Conservation (phyloP, 1,140 invertebrate species). For the Caenorhabditis elegans region WBcel235 BX284603.4:8512501-8513000, state of each 20-base stretch:
- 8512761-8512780: too few relatives aligned
- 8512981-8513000: constrained; percentile 1
- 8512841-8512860: background rate
- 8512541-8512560: background rate
- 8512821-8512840: constrained; percentile 26
- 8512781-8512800: too few relatives aligned
- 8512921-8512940: constrained; percentile 33
- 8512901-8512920: background rate
- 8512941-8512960: constrained; percentile 30
- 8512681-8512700: too few relatives aligned
- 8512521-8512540: background rate
- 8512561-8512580: too few relatives aligned
- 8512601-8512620: too few relatives aligned
- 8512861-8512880: constrained; percentile 24
- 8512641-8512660: too few relatives aligned
- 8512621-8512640: too few relatives aligned
- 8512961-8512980: constrained; percentile 31
- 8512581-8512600: too few relatives aligned
- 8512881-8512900: background rate
- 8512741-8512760: too few relatives aligned
- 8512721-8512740: too few relatives aligned
- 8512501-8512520: background rate
- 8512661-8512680: too few relatives aligned
- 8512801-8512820: background rate
- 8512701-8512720: too few relatives aligned